A percentile compares a stretch with the other conserved stretches of the same genome.
Conservation (phyloP, 1,140 invertebrate genomes). For the Drosophila gunungcola region DNA sequence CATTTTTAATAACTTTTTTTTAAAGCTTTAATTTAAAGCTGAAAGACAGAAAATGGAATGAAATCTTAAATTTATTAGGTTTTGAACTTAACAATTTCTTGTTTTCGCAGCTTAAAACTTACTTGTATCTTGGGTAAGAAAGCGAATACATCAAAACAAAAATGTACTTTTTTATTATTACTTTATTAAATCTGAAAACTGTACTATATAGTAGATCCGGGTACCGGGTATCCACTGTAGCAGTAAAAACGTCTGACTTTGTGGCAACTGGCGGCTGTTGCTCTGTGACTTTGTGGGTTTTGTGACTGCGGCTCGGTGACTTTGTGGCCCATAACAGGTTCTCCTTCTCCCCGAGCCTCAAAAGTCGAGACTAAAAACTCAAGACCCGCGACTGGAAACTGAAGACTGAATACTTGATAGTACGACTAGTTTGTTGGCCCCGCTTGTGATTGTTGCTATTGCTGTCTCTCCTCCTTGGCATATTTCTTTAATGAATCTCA, state of each 20-base stretch:
- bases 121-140: too few species aligned
- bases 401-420: not conserved
- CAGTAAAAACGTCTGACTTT: conserved; percentile 28
- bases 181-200: not conserved
- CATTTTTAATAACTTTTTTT: too few species aligned
- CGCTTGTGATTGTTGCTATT: conserved; percentile 48
- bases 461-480: conserved; percentile 67
- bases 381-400: not conserved
- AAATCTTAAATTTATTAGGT: too few species aligned
- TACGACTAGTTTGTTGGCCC: conserved; percentile 63
- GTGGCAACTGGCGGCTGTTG: conserved; percentile 36
- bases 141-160: too few species aligned
- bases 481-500: conserved; percentile 81
- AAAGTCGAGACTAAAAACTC: conserved; percentile 1
- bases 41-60: too few species aligned
- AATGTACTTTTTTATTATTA: too few species aligned
- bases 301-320: conserved; percentile 27
- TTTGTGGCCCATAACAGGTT: conserved; percentile 45
- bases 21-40: too few species aligned
- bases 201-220: not conserved
- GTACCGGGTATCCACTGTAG: conserved; percentile 8
- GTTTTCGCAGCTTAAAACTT: too few species aligned
- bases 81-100: too few species aligned
- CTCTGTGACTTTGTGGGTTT: conserved; percentile 27
- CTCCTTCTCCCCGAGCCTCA: conserved; percentile 18